Conservation (phyloP, 92 coral and sea anemone genomes). For the Galaxea fascicularis region DNA sequence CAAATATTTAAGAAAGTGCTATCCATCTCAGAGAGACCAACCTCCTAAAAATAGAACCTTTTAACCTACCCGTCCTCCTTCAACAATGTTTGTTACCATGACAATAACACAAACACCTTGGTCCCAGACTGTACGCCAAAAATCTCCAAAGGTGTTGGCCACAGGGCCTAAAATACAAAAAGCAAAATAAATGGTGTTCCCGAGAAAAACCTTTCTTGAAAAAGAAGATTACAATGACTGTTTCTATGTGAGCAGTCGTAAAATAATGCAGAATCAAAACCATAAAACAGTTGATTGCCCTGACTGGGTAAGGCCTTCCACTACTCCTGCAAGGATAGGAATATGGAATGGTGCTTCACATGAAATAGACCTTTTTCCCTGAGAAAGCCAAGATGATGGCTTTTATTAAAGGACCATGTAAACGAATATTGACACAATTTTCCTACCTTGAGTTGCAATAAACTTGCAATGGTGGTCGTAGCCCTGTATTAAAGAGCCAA, state of each 20-base stretch:
- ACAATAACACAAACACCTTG: constrained; percentile 75
- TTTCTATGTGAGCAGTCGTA: background rate
- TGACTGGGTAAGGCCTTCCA: background rate
- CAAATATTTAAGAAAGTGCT: background rate
- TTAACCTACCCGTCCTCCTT: constrained; percentile 81
- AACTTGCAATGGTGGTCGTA: constrained; percentile 83
- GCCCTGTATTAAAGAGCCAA: constrained; percentile 71
- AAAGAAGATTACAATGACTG: background rate
- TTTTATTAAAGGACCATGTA: too few relatives aligned
- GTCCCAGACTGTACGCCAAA: constrained; percentile 94
- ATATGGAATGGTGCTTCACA: too few relatives aligned
- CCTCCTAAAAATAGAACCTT: too few relatives aligned
- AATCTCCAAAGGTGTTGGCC: constrained; percentile 84
- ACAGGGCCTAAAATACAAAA: constrained; percentile 74
- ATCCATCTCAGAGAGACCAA: background rate
- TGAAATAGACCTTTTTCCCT: too few relatives aligned
- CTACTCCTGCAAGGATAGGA: background rate
- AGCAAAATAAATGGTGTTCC: too few relatives aligned
- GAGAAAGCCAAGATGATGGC: too few relatives aligned
- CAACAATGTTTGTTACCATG: constrained; percentile 89
- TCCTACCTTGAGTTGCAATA: constrained; percentile 90
- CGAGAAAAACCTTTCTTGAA: background rate
- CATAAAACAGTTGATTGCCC: too few relatives aligned
- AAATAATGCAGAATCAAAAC: background rate
- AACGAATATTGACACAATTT: too few relatives aligned